Evolutionary conservation across 2,113 vertebrate genomes (phyloP), one percentile per base, ranked within the genome.

Genomic region (Corythaixoides concolor): DNA sequence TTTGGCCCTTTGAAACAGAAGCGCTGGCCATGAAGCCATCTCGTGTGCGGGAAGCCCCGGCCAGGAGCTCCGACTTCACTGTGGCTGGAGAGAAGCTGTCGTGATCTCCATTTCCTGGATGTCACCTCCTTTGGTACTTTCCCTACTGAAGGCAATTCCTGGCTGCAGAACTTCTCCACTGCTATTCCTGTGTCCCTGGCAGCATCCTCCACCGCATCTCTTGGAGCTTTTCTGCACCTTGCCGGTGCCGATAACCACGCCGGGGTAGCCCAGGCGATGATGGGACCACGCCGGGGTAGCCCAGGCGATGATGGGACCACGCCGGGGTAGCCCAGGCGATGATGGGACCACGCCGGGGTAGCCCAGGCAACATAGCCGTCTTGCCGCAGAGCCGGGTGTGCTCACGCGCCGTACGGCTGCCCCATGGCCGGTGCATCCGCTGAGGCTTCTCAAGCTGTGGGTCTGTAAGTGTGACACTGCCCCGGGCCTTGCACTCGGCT

Each of bases 31-130:
- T 1, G 2, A n/a, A 33, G 45, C 62, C 2, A 2, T 17, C 49
- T 17, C 23, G 0, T 3, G 0, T 0, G 7, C 0, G 0, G 63
- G 79, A 22, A 55, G 32, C 16, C 21, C 9, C 0, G 3, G 41
- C 30, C 20, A 70, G 84, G 20, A 75, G 39, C 56, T 75, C 60
- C 2, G 27, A 9, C 32, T 32, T 52, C 26, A 4, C 27, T 35
- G 7, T 8, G 28, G 24, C 30, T 67, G 72, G 37, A 59, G 37
- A 35, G 33, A 28, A 75, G 22, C 47, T 19, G 6, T 13, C 49
- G 21, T 8, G 24, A 22, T n/a, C 50, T 58, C 30, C 2, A 2
- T 39, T 23, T 11, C 13, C 37, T n/a, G 50, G 49, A 6, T 2
- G 0, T 39, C 22, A 30, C 4, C 10, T 22, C 15, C 18, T 8